Evolutionary conservation across 1,140 invertebrate genomes (phyloP), one percentile per base, ranked within the genome.

Genomic region (Zaprionus ornatus): DNA sequence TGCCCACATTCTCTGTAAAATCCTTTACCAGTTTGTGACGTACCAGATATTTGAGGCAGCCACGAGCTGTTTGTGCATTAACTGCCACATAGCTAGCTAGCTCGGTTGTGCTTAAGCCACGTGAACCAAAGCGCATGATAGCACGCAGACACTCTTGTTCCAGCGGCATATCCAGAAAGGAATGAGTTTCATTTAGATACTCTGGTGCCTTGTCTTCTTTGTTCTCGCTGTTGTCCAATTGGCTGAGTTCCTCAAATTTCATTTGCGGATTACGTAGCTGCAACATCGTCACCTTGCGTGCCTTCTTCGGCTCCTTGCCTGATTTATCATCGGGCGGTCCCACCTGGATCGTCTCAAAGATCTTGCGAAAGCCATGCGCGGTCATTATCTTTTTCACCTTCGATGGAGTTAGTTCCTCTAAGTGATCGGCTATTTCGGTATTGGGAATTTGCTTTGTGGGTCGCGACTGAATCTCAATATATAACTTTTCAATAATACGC

Each of bases 181-280:
- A 63, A 25, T 90, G 79, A 0, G 60, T 68, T 23, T 69, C 27
- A 54, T 54, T 73, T 0, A 85, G 37, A 29, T 79, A 77, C 19
- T 90, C 81, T 0, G 71, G 75, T 21, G 76, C 2, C 27, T 91
- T 92, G 12, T 94, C 93, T 19, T 95, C 94, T 5, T 93, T 92
- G 9, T 94, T 94, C 19, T 95, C 94, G 10, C 92, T 86, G 13
- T 82, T 80, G 4, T 93, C 93, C 23, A 93, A 86, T 52, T 94
- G 93, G 17, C 54, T 72, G 0, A 90, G 27, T 3, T 90, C 87
- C n/a, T 86, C 75, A 1, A 83, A 65, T 12, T 56, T 67, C 40
- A 81, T 29, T 7, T 81, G 32, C 0, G 87, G 82, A 65, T 90
- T 87, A 0, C 87, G 70, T 10, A 90, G 64, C 9, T 66, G 77